Evolutionary conservation across 1,140 invertebrate genomes (phyloP).

Genomic region (Thaumetopoea pityocampa): DNA sequence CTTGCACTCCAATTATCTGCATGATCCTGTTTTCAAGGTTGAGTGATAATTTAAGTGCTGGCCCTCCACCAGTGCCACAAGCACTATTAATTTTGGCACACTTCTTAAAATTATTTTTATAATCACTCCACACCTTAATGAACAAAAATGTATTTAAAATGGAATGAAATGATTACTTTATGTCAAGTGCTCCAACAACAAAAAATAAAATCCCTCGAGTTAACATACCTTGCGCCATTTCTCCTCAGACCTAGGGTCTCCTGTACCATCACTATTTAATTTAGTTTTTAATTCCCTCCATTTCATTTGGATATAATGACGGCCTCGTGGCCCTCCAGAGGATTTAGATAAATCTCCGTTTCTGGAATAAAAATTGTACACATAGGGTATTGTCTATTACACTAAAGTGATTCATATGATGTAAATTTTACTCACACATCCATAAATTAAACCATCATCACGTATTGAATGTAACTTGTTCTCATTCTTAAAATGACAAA

Average conservation of each 20-base stretch:
- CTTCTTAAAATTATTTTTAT: constrained; percentile 18
- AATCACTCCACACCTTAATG: constrained; percentile 17
- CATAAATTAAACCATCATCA: no score
- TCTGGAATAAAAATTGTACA: no score
- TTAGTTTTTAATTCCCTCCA: constrained; percentile 1
- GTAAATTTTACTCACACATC: no score
- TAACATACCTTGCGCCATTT: constrained; percentile 4
- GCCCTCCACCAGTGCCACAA: constrained; percentile 12
- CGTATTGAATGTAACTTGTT: no score
- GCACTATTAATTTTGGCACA: constrained; percentile 7
- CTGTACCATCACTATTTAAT: constrained; percentile 1
- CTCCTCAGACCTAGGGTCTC: constrained; percentile 2
- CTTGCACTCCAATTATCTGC: constrained; percentile 12
- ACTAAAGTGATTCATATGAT: no score
- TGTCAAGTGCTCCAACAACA: constrained; percentile 2
- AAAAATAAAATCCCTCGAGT: neutral
- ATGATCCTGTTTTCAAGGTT: constrained; percentile 12
- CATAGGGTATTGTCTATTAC: no score
- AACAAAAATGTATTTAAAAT: neutral
- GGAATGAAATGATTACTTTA: neutral
- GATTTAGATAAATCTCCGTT: constrained; percentile 2
- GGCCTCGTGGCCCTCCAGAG: neutral
- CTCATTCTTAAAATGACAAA: neutral
- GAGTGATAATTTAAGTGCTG: constrained; percentile 2
- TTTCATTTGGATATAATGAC: neutral